phyloP scores from a whole-genome alignment of 2,797 vertebrate species.

The Trachops cirrhosus region DNA sequence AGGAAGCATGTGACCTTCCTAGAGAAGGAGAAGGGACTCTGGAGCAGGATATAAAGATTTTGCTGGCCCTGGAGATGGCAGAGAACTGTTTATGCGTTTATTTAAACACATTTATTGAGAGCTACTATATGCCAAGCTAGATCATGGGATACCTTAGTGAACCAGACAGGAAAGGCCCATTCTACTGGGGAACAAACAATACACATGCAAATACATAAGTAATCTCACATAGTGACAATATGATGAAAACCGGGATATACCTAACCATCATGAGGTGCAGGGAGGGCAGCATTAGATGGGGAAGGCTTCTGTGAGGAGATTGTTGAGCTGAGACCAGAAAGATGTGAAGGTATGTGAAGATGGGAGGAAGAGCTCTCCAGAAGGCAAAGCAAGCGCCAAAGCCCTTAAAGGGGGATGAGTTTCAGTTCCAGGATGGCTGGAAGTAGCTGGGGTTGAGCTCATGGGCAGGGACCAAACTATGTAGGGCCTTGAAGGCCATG shows the following conservation, averaged over 20 bases:
- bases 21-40: neutral
- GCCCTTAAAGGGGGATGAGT: neutral
- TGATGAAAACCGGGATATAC: neutral
- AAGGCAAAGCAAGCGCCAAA: neutral
- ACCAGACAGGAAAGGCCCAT: neutral
- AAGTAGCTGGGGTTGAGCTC: neutral
- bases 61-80: neutral
- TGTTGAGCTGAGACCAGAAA: neutral
- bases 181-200: neutral
- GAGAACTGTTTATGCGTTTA: neutral
- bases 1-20: neutral
- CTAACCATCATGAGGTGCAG: neutral
- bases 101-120: neutral
- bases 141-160: neutral
- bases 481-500: neutral
- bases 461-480: neutral
- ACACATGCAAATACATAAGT: neutral
- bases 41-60: neutral
- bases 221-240: neutral
- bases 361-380: conserved; percentile 6
- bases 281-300: neutral
- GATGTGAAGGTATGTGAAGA: neutral
- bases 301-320: neutral
- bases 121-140: neutral
- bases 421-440: neutral